These are phyloP conservation scores for Geotrypetes seraphini DNA, from an alignment of 2,797 vertebrate genomes.

Conservation along the genomic window DNA sequence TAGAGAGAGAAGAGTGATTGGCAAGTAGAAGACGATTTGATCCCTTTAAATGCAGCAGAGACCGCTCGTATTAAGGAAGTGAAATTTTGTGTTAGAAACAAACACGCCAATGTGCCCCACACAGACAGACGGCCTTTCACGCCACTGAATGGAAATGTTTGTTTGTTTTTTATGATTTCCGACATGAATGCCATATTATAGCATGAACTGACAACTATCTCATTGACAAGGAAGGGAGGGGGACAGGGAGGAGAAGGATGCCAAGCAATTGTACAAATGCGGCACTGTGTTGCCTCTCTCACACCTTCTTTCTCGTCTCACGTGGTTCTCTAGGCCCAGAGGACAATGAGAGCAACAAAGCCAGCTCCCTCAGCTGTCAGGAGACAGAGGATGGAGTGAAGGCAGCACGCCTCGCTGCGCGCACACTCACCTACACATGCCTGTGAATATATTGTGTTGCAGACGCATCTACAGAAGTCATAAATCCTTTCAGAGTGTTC, in stretches of 20 bases:
- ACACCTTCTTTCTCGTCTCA: conserved; percentile 57
- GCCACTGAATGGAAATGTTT: conserved; percentile 36
- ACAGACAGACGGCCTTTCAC: conserved; percentile 39
- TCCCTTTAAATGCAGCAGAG: too few species aligned
- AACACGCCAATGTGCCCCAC: conserved; percentile 33
- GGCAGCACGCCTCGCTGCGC: too few species aligned
- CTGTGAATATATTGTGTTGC: too few species aligned
- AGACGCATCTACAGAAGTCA: too few species aligned
- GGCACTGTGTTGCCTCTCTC: conserved; percentile 54
- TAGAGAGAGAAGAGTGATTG: too few species aligned
- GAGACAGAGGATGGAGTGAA: conserved; percentile 20
- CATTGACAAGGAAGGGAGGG: conserved; percentile 52
- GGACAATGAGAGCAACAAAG: conserved; percentile 57
- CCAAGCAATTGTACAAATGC: conserved; percentile 50
- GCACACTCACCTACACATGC: too few species aligned
- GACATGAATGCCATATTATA: conserved; percentile 39
- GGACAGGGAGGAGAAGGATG: too few species aligned
- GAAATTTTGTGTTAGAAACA: conserved; percentile 25
- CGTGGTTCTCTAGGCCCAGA: conserved; percentile 9
- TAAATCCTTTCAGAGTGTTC: too few species aligned
- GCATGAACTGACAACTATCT: conserved; percentile 64
- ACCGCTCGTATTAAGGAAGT: too few species aligned
- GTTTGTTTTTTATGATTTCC: conserved; percentile 49
- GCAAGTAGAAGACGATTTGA: too few species aligned
- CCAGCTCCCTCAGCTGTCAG: conserved; percentile 62